Percentiles rank a stretch among this genome's conserved stretches.
Evolutionary conservation across 2,113 vertebrate species (phyloP).

Genomic region (Rhizomys pruinosus): DNA sequence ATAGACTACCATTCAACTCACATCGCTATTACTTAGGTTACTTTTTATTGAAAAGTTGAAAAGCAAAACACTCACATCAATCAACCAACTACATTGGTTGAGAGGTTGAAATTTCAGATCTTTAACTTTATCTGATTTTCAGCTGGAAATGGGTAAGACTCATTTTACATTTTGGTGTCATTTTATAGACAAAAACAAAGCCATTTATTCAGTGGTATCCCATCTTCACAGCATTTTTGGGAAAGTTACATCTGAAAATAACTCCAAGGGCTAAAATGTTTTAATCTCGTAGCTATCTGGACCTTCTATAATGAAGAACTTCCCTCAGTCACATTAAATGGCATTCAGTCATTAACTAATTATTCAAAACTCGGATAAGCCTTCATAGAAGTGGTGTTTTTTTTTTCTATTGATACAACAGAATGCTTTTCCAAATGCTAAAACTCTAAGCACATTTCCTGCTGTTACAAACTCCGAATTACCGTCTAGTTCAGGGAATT

Average conservation of each 20-base stretch:
- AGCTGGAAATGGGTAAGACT: neutral
- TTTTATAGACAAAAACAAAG: neutral
- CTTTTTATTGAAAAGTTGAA: neutral
- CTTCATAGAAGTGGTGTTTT: constrained; percentile 55
- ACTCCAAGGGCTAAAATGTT: constrained; percentile 44
- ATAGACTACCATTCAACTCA: too few relatives aligned
- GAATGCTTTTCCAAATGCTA: constrained; percentile 45
- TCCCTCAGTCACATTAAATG: constrained; percentile 70
- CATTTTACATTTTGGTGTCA: neutral
- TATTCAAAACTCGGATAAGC: constrained; percentile 65
- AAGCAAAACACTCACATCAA: neutral
- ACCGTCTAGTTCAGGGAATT: neutral
- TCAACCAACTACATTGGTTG: neutral
- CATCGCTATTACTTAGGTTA: too few relatives aligned
- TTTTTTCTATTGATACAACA: constrained; percentile 53
- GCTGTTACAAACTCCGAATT: neutral
- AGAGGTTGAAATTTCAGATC: neutral
- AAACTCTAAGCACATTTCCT: neutral
- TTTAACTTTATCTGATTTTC: neutral
- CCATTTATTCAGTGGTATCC: neutral
- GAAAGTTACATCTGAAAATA: constrained; percentile 49
- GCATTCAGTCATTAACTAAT: constrained; percentile 78
- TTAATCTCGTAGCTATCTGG: constrained; percentile 51
- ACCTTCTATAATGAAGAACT: constrained; percentile 72
- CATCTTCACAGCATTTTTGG: neutral